These are phyloP conservation scores for Quadroppia sp. DNA, from an alignment of 2,888 invertebrate genomes.

Conservation along the genomic window DNA sequence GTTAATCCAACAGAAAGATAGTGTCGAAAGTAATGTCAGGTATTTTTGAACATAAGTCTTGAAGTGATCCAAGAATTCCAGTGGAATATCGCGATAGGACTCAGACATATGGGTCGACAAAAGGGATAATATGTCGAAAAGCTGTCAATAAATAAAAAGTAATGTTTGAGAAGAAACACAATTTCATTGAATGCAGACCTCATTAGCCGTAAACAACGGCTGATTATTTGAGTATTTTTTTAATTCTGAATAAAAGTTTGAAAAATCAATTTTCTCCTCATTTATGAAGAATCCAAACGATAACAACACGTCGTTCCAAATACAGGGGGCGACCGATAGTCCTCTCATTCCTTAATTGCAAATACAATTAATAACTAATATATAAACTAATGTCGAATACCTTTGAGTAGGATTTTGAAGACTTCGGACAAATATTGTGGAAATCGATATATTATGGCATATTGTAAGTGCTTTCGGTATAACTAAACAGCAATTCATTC, in stretches of 20 bases:
- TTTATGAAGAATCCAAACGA: conserved; percentile 43
- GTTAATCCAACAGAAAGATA: conserved; percentile 42
- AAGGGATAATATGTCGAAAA: conserved; percentile 21
- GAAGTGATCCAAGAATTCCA: conserved; percentile 42
- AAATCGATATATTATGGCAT: conserved; percentile 40
- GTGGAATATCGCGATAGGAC: conserved; percentile 10
- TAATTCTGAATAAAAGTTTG: conserved; percentile 35
- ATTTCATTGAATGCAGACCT: neutral
- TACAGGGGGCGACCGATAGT: conserved; percentile 25
- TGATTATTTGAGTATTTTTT: conserved; percentile 41
- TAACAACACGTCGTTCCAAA: conserved; percentile 43
- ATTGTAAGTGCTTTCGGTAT: conserved; percentile 44
- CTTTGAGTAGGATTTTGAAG: conserved; percentile 32
- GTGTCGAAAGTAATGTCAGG: conserved; percentile 32
- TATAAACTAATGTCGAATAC: neutral
- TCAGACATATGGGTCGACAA: conserved; percentile 10
- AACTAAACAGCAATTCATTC: conserved; percentile 29
- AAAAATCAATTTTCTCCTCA: conserved; percentile 6
- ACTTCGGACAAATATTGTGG: conserved; percentile 38
- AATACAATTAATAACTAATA: neutral
- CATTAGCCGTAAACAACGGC: conserved; percentile 40
- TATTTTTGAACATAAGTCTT: conserved; percentile 34
- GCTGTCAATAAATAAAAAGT: neutral
- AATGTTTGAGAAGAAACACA: neutral
- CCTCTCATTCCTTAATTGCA: conserved; percentile 34